A percentile compares a stretch with the other conserved stretches of the same genome.
phyloP scores from a whole-genome alignment of 2,113 vertebrate genomes.

The Thinocorus orbignyianus region DNA sequence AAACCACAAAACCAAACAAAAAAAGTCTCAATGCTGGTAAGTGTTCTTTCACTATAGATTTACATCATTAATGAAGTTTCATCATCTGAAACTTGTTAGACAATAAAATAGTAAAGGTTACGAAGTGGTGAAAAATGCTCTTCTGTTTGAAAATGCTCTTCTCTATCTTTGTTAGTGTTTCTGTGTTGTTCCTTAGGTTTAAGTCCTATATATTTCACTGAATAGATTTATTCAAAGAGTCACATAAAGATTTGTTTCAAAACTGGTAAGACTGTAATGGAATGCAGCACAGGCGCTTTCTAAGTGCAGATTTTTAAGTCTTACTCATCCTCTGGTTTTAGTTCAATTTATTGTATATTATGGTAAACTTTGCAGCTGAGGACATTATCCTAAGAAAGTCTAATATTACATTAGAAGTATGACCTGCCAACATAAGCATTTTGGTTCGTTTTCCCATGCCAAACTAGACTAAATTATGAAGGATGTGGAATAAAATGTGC shows the following conservation, averaged over 20 bases:
- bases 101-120: neutral
- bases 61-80: conserved; percentile 9
- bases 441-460: neutral
- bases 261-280: neutral
- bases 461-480: conserved; percentile 44
- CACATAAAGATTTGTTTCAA: conserved; percentile 14
- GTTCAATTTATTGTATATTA: neutral
- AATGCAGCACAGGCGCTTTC: neutral
- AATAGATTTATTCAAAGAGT: neutral
- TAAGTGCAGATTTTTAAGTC: neutral
- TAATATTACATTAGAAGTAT: neutral
- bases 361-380: neutral
- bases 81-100: neutral
- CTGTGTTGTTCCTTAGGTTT: neutral
- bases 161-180: neutral
- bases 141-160: too few relatives aligned
- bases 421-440: neutral
- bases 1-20: conserved; percentile 9
- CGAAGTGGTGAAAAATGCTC: neutral
- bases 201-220: neutral
- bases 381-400: neutral
- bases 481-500: conserved; percentile 29
- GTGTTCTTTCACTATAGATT: neutral
- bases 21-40: neutral
- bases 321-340: neutral